These are phyloP conservation scores for Silurus glanis DNA, from an alignment of 2,113 vertebrate species.

Conservation along the genomic window DNA sequence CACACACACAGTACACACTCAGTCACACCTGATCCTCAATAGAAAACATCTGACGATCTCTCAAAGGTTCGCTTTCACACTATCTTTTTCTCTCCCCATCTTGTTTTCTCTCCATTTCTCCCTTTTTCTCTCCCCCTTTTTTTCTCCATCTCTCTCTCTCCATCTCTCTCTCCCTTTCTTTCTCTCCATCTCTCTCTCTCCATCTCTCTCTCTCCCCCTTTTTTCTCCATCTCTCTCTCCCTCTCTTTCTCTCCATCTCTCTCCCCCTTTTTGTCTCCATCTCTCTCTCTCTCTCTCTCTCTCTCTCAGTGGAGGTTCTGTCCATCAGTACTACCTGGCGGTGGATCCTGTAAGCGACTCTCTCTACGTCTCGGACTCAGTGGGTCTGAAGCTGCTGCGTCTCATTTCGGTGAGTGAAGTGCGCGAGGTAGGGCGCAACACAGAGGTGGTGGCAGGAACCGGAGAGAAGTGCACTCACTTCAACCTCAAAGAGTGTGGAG, in stretches of 20 bases:
- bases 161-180: conserved; percentile 25
- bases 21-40: not conserved
- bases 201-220: conserved; percentile 37
- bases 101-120: no score
- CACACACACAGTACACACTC: conserved; percentile 3
- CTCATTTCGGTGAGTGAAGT: conserved; percentile 87
- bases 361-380: conserved; percentile 91
- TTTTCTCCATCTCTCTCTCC: no score
- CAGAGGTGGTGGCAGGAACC: conserved; percentile 93
- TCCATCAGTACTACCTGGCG: conserved; percentile 96
- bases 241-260: not conserved
- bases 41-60: not conserved
- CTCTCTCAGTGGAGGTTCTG: conserved; percentile 86
- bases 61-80: conserved; percentile 19
- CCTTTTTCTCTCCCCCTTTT: not conserved
- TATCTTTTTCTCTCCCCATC: not conserved
- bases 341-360: conserved; percentile 91
- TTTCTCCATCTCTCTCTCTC: conserved; percentile 53
- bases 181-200: conserved; percentile 35
- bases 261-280: conserved; percentile 49
- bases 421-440: conserved; percentile 89
- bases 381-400: conserved; percentile 79
- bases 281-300: conserved; percentile 27
- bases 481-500: conserved; percentile 95
- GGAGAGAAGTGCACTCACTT: conserved; percentile 97